Conservation (phyloP, 2,797 vertebrate species). For the Lepilemur septentrionalis region DNA sequence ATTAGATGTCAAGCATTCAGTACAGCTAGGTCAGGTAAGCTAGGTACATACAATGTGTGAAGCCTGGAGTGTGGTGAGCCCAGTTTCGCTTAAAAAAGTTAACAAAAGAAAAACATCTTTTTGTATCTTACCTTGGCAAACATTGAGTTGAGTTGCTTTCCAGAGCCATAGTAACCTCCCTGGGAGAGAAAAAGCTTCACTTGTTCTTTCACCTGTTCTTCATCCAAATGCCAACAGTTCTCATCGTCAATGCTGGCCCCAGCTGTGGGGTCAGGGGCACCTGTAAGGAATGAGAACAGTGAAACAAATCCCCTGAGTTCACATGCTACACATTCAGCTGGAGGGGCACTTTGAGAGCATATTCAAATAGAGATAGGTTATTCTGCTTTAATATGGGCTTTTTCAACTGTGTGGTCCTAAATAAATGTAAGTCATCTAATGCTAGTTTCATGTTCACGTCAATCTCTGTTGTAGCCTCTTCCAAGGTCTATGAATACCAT, state of each 20-base stretch:
- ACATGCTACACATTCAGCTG: not conserved
- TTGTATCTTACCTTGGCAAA: slow-evolving; percentile 91
- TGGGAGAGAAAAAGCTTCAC: slow-evolving; percentile 98
- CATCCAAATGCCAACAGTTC: slow-evolving; percentile 99
- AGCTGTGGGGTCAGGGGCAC: slow-evolving; percentile 96
- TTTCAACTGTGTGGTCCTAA: not conserved
- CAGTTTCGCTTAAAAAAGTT: not conserved
- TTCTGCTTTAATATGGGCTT: not conserved
- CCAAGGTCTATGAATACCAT: slow-evolving; percentile 1
- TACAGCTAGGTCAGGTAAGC: not conserved
- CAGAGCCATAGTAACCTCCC: slow-evolving; percentile 97
- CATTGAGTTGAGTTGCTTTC: slow-evolving; percentile 99
- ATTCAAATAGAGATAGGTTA: not conserved
- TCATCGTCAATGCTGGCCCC: slow-evolving; percentile 98
- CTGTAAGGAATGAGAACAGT: slow-evolving; percentile 80
- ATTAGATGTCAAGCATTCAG: slow-evolving; percentile 12
- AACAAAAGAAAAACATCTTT: not conserved
- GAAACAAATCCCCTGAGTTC: not conserved
- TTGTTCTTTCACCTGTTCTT: slow-evolving; percentile 97
- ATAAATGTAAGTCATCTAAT: not conserved
- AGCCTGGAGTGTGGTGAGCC: not conserved
- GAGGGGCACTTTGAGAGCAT: not conserved
- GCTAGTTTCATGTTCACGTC: slow-evolving; percentile 3
- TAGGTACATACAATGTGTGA: not conserved
- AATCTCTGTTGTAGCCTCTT: not conserved